Base-by-base conservation (phyloP, 2,113 vertebrate species). In the Typhlomys cinereus region DNA sequence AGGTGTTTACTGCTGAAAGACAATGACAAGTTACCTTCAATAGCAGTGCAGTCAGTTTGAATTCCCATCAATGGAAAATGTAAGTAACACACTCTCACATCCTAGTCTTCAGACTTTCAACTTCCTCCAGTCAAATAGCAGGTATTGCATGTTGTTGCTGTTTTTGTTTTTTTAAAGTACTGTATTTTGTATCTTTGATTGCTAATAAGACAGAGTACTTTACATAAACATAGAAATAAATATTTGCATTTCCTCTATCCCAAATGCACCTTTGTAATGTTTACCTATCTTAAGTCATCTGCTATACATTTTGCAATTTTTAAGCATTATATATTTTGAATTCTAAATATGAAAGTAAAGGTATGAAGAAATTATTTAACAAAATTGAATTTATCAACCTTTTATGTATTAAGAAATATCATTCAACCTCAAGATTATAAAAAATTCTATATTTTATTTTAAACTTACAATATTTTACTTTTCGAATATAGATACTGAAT, bases 301-400 rank as follows among this genome's bases (percentile, higher is more conserved):
- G 54, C 62, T 52, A 62, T 67, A 34, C 61, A 57, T 73, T 62
- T 84, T 21, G 41, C 46, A 66, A 31, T 39, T 70, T 94, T 62
- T 86, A 79, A 7, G 89, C 90, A 41, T 85, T 18, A 41, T 29
- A 36, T 88, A 62, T 91, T 82, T 92, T 82, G 20, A 11, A 70
- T 70, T 75, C 59, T 82, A 88, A 48, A 13, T 50, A 61, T 92
- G 54, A 78, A 13, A 46, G 1, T 64, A 87, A 84, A 64, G 27
- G 13, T 76, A 21, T 61, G 57, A 71, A 90, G 17, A 82, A 67
- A 36, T 62, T 75, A 59, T 74, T 96, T 73, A 76, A 85, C 14
- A 67, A 86, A 62, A 59, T 74, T 61, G 20, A 78, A 73, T 90
- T 94, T 89, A 83, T 57, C 27, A 41, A 50, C 88, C n/a, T 74